Evolutionary conservation across 2,797 vertebrate species (phyloP), one percentile per base, ranked within the genome.

Genomic region (Dryobates pubescens): DNA sequence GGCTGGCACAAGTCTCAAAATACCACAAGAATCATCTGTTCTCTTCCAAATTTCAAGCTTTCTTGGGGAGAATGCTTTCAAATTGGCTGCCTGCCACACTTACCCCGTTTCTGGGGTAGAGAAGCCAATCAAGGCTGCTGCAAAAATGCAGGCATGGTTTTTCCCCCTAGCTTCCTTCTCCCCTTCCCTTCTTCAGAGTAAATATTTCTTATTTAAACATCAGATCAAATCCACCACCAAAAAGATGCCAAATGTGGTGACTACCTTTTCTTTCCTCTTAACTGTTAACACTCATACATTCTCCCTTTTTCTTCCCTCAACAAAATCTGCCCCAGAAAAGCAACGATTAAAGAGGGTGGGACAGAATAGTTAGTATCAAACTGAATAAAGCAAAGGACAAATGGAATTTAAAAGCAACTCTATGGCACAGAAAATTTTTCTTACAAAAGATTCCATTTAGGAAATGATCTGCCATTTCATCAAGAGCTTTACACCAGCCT

Each of bases 1-100:
- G 86, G 54, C 58, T 96, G 96, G 96, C 92, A 93, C 34, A 10
- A 79, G 64, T 58, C 94, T 93, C 58, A 36, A 64, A 93, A 89
- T 80, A 90, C 74, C 94, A 80, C 38, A n/a, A 94, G 82, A 93
- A 90, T 96, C 95, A 96, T 95, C 95, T 96, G 96, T 82, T 94
- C 89, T 70, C 41, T 90, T 96, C 92, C 83, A 88, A 95, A 94
- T 92, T 86, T 95, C 80, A 89, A 86, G 94, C 89, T 93, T 96
- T 94, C 94, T 91, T 92, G 45, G 64, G 92, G 62, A 91, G 71
- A 88, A 88, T 32, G 88, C 68, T 91, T 86, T 94, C 80, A 77
- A 56, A 64, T 86, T 95, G 96, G 96, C 95, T 95, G 89, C 91
- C 73, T 93, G 95, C 95, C 95, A 95, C 59, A 18, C 24, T 92